Percentiles rank a stretch among this genome's conserved stretches.
These are phyloP conservation scores for Oreochromis mossambicus DNA, from an alignment of 2,797 vertebrate genomes.

Conservation along the genomic window DNA sequence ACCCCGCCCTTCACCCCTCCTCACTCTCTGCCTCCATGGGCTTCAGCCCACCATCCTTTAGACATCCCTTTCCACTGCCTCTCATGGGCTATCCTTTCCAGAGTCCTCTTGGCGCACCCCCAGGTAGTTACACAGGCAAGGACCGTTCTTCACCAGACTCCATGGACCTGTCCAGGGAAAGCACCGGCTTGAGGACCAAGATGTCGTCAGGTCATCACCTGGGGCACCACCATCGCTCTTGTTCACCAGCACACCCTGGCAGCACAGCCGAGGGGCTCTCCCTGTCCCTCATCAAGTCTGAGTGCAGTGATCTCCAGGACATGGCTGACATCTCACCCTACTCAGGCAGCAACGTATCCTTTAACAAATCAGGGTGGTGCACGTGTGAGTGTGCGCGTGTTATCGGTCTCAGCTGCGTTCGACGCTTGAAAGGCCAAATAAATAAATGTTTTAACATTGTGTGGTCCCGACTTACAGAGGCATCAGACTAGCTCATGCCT, in stretches of 20 bases:
- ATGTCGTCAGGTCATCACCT: slow-evolving; percentile 88
- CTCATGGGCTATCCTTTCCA: slow-evolving; percentile 98
- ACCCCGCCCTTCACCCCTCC: slow-evolving; percentile 90
- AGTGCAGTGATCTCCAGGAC: slow-evolving; percentile 96
- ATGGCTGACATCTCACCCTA: slow-evolving; percentile 98
- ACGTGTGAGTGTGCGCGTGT: not conserved
- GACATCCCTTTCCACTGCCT: slow-evolving; percentile 92
- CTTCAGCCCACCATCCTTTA: slow-evolving; percentile 93
- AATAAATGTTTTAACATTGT: not conserved
- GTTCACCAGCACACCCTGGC: slow-evolving; percentile 91
- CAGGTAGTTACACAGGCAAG: slow-evolving; percentile 87
- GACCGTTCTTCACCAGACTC: slow-evolving; percentile 93
- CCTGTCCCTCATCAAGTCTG: slow-evolving; percentile 95
- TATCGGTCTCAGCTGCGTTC: not conserved
- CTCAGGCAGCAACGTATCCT: slow-evolving; percentile 99
- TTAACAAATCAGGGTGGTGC: slow-evolving; percentile 48
- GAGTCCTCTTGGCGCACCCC: slow-evolving; percentile 85
- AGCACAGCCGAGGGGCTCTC: slow-evolving; percentile 90
- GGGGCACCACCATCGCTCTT: slow-evolving; percentile 88
- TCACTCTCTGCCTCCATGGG: slow-evolving; percentile 90
- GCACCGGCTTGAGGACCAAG: slow-evolving; percentile 96
- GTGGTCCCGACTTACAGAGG: not conserved
- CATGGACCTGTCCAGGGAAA: slow-evolving; percentile 95
- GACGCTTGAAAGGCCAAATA: not conserved
- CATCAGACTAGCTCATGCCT: not conserved